Evolutionary conservation across 2,797 vertebrate species (phyloP).

Genomic region (Alectoris magna): DNA sequence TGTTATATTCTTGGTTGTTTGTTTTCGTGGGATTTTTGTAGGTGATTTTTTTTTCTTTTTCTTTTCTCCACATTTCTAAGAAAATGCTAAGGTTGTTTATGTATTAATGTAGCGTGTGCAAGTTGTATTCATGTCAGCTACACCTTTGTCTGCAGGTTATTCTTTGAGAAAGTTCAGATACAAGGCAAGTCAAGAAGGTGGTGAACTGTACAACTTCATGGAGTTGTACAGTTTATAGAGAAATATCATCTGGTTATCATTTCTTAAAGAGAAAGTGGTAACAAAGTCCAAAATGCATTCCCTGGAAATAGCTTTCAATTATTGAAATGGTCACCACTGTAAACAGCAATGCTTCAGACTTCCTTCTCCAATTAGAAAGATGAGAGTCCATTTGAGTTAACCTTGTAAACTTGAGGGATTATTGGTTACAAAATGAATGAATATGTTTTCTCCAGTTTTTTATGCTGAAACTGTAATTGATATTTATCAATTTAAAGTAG

Average conservation of each 20-base stretch:
- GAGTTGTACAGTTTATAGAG: background rate
- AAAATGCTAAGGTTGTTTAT: background rate
- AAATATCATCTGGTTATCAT: background rate
- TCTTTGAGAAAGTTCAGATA: too few species aligned
- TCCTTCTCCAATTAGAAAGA: background rate
- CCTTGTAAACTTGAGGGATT: background rate
- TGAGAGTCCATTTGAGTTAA: rapidly evolving
- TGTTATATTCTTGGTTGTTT: background rate
- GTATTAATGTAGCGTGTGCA: too few species aligned
- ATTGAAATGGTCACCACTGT: background rate
- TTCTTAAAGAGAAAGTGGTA: background rate
- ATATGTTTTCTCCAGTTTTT: background rate
- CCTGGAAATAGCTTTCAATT: background rate
- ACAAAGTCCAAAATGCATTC: background rate
- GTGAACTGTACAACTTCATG: background rate
- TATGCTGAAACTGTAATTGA: background rate
- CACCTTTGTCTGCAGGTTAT: background rate
- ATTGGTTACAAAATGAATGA: background rate
- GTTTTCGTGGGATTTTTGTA: background rate
- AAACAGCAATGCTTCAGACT: background rate
- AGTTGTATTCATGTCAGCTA: background rate
- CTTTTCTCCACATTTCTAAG: background rate
- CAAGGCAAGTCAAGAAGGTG: background rate
- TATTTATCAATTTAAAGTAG: background rate
- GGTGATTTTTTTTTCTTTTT: background rate